Evolutionary conservation across 2,797 vertebrate species (phyloP), one percentile per base, ranked within the genome.

Genomic region (Neosalanx taihuensis): DNA sequence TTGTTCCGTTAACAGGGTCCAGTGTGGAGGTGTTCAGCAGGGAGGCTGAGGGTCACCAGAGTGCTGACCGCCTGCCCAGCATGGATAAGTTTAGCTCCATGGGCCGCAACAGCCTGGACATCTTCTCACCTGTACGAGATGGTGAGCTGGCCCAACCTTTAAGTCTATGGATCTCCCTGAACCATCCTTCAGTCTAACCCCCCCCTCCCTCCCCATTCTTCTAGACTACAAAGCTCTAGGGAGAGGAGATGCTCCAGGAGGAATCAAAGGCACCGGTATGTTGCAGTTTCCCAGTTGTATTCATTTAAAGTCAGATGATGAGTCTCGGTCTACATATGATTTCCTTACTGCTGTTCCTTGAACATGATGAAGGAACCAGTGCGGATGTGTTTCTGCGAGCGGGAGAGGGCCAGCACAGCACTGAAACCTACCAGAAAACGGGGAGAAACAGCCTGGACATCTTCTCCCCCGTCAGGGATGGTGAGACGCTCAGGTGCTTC

Each of bases 81-180:
- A 61, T 82, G 67, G 94, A 89, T 66, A 92, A 85, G 84, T 82
- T 93, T 75, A 91, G 89, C 79, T 86, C 85, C 20, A 84, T 93
- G 20, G 86, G 93, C 67, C 91, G 93, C 70, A 95, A 85, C 90
- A 99, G 97, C 83, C 90, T 99, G 86, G 97, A 99, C 77, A 74
- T 98, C 68, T 99, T 99, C 89, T 99, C 98, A 83, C 98, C 97
- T 0, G 81, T 85, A 9, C 86, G 90, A 20, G 91, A 92, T 64
- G 92, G 92, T 94, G 35, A 82, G 86, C 63, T 12, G 5, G 20
- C 73, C 30, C 7, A 9, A 17, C 5, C 29, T 46, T 46, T 13
- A 0, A 46, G 41, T 46, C 41, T 46, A 12, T 41, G 37, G 7
- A 46, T n/a, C 17, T 33, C 31, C 7, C n/a, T 13, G n/a, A 15